phyloP scores from a whole-genome alignment of 2,113 vertebrate genomes.

The Seriola dumerili region DNA sequence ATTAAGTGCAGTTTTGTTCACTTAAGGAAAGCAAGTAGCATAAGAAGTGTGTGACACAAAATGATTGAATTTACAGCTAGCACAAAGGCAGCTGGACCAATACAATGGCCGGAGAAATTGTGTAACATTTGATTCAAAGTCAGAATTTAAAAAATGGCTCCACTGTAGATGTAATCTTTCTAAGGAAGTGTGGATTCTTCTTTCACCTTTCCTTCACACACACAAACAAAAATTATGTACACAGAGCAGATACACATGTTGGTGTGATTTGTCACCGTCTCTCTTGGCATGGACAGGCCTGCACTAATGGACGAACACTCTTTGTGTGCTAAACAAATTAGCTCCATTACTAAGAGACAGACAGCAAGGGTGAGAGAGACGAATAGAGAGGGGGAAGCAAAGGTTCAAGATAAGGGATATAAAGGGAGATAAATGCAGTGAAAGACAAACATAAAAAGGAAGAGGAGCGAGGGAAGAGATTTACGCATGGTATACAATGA shows the following conservation, averaged over 20 bases:
- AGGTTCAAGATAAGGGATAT: constrained; percentile 32
- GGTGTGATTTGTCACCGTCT: constrained; percentile 84
- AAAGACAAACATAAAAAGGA: constrained; percentile 55
- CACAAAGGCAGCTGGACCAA: not conserved
- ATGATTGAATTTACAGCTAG: constrained; percentile 41
- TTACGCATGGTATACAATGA: constrained; percentile 15
- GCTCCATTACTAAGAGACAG: constrained; percentile 82
- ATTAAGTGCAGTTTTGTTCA: constrained; percentile 15
- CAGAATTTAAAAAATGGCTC: not conserved
- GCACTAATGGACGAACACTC: constrained; percentile 85
- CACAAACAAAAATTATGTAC: constrained; percentile 39
- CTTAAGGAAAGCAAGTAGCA: constrained; percentile 12
- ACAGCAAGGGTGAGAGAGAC: constrained; percentile 69
- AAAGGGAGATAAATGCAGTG: constrained; percentile 43
- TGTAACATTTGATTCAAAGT: not conserved
- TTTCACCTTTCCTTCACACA: constrained; percentile 11
- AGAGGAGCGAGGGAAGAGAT: constrained; percentile 44
- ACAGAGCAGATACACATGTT: constrained; percentile 57
- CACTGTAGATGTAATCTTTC: constrained; percentile 2
- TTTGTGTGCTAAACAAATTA: constrained; percentile 87
- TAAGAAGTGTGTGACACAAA: constrained; percentile 14
- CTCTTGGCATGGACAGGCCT: constrained; percentile 69
- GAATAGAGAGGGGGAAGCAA: constrained; percentile 33
- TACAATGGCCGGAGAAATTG: not conserved
- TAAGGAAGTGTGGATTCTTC: not conserved